Base-by-base conservation (phyloP, 2,888 invertebrate species). In the Myopa tessellatipennis region DNA sequence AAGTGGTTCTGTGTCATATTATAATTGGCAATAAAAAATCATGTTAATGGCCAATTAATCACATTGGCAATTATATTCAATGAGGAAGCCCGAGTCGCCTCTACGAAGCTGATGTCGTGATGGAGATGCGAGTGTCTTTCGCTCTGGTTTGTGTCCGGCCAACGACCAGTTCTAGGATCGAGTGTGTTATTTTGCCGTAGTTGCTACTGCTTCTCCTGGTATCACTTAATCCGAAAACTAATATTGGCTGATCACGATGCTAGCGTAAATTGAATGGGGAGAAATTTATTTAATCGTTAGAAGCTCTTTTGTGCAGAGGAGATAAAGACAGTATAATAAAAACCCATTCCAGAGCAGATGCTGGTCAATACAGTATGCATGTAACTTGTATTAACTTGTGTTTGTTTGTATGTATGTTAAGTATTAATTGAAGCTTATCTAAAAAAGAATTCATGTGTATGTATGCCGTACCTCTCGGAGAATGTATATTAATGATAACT, bases 1-100 rank as follows among this genome's bases (percentile, higher is more conserved):
- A 34, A n/a, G 26, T 52, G 58, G 38, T 74, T 76, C 76, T 73
- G 68, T 78, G 76, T 80, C 74, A 77, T 45, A 78, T 65, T 84
- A 85, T 87, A 86, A 87, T 86, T 87, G 87, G 85, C 85, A 81
- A 87, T 86, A 87, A 86, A 86, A 85, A 87, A 85, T 85, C 86
- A 86, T 87, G 87, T 87, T 86, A 86, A 87, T 85, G 85, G 85
- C 84, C 87, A 86, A 86, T 86, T 87, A 86, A 87, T 86, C 86
- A 87, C 85, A 87, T 86, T 86, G 84, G 85, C 86, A 86, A 86
- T 86, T 86, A 86, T 85, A 80, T 80, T 84, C 45, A 45, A 45
- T 45, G 10, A 45, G 45, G 45, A 45, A 3, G 45, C 45, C 82
- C 82, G 81, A 82, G 74, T 85, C 83, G 10, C 8, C 50, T 10